These are phyloP conservation scores for Otus sunia DNA, from an alignment of 2,113 vertebrate genomes.

Conservation along the genomic window DNA sequence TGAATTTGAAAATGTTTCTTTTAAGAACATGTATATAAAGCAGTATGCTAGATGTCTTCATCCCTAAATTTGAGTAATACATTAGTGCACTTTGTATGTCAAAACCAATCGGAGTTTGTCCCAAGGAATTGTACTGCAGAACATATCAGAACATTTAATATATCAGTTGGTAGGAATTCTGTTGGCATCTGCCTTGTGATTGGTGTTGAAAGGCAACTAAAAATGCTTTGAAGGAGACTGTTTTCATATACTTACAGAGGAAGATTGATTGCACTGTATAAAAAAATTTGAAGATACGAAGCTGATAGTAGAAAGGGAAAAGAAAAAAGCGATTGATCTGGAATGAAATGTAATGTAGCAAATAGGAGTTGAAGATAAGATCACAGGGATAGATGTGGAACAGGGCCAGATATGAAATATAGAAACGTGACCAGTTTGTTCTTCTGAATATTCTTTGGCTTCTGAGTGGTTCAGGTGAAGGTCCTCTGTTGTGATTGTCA, in stretches of 20 bases:
- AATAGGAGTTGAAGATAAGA: background rate
- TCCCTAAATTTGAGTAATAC: background rate
- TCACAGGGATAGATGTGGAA: background rate
- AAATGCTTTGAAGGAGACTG: background rate
- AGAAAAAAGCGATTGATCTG: background rate
- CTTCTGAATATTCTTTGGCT: background rate
- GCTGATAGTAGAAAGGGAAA: background rate
- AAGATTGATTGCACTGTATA: background rate
- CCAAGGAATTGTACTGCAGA: background rate
- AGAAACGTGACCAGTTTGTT: background rate
- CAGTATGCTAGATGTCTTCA: background rate
- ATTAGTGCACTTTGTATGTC: background rate
- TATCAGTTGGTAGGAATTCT: background rate
- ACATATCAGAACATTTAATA: background rate
- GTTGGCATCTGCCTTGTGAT: background rate
- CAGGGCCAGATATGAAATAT: background rate
- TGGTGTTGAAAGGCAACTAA: background rate
- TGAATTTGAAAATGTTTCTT: background rate
- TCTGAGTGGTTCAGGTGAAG: background rate
- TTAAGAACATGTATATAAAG: background rate
- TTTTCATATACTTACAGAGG: background rate
- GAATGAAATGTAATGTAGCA: background rate
- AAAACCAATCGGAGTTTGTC: accelerated
- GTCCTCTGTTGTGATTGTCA: background rate
- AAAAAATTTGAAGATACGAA: background rate